Evolutionary conservation across 2,113 vertebrate species (phyloP).

Genomic region (Engystomops pustulosus): DNA sequence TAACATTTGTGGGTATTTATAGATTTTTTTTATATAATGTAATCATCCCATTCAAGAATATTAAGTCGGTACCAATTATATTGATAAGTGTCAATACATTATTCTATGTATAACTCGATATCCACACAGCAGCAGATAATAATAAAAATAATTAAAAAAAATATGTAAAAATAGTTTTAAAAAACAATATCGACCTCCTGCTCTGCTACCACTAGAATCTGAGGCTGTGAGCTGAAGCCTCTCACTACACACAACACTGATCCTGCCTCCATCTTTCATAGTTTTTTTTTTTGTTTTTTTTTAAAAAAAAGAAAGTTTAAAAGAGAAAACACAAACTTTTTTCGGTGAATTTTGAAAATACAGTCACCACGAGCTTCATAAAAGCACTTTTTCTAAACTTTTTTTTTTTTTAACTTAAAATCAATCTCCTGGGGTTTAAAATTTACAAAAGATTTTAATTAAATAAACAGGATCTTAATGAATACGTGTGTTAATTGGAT

Average conservation of each 20-base stretch:
- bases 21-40: too few relatives aligned
- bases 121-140: too few relatives aligned
- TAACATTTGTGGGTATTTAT: too few relatives aligned
- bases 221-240: too few relatives aligned
- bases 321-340: neutral
- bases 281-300: neutral
- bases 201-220: too few relatives aligned
- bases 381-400: conserved; percentile 19
- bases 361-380: neutral
- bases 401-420: conserved; percentile 35
- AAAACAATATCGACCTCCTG: too few relatives aligned
- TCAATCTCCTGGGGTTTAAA: conserved; percentile 50
- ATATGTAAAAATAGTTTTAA: too few relatives aligned
- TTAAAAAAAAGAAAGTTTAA: neutral
- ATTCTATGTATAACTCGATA: too few relatives aligned
- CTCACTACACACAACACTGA: too few relatives aligned
- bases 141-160: too few relatives aligned
- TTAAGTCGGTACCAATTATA: neutral
- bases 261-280: neutral
- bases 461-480: conserved; percentile 57
- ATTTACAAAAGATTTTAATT: conserved; percentile 56
- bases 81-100: neutral
- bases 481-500: conserved; percentile 59
- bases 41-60: too few relatives aligned
- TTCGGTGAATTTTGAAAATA: neutral